Conservation (phyloP, 1,140 invertebrate genomes). For the Grapholita molesta region DNA sequence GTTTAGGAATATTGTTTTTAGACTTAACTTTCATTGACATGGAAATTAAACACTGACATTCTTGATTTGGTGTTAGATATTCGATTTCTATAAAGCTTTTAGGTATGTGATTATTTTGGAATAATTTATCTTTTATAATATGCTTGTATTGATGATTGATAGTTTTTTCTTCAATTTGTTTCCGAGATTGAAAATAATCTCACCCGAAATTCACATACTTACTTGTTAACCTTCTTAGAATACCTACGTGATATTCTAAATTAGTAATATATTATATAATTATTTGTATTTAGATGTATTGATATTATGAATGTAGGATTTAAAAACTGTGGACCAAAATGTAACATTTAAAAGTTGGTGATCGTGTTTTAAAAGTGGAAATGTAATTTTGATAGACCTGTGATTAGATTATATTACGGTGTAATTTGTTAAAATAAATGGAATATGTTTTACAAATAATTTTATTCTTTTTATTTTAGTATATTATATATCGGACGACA, state of each 20-base stretch:
- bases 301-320: neutral
- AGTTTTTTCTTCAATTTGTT: slow-evolving; percentile 2
- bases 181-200: slow-evolving; percentile 2
- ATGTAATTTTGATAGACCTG: slow-evolving; percentile 54
- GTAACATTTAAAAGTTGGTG: neutral
- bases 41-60: slow-evolving; percentile 5
- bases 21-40: slow-evolving; percentile 15
- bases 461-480: neutral
- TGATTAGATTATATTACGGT: slow-evolving; percentile 47
- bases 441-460: slow-evolving; percentile 27
- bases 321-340: slow-evolving; percentile 5
- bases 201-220: slow-evolving; percentile 13
- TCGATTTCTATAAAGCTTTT: slow-evolving; percentile 14
- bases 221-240: neutral
- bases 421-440: slow-evolving; percentile 54
- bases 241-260: slow-evolving; percentile 12
- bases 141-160: slow-evolving; percentile 12
- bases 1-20: slow-evolving; percentile 15
- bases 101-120: slow-evolving; percentile 15
- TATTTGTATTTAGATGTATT: slow-evolving; percentile 11
- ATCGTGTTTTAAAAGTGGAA: slow-evolving; percentile 32
- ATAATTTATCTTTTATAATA: slow-evolving; percentile 12
- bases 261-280: slow-evolving; percentile 11
- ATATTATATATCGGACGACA: too few relatives aligned
- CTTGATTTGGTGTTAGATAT: slow-evolving; percentile 4